Evolutionary conservation across 2,888 invertebrate species (phyloP).

Genomic region (Ectemnius continuus): DNA sequence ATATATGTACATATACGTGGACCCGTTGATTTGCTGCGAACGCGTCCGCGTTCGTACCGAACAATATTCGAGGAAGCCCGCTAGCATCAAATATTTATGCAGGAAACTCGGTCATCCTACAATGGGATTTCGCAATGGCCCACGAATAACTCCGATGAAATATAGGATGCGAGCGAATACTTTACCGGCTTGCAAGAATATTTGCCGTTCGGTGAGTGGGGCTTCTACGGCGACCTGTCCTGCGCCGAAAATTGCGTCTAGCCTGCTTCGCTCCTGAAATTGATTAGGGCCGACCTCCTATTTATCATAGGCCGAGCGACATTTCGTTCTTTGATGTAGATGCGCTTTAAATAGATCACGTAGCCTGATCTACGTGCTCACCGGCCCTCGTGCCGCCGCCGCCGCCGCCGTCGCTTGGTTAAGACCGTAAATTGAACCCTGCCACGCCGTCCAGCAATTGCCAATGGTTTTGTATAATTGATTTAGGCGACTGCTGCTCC

Average conservation of each 20-base stretch:
- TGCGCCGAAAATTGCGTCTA: not conserved
- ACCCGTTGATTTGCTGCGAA: no score
- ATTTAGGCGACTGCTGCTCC: no score
- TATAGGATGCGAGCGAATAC: conserved; percentile 27
- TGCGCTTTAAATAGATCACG: conserved; percentile 23
- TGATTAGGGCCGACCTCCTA: conserved; percentile 3
- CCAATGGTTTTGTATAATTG: no score
- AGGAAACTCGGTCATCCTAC: conserved; percentile 39
- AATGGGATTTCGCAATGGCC: conserved; percentile 46
- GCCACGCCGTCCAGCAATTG: no score
- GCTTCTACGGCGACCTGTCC: not conserved
- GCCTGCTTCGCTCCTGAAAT: conserved; percentile 13
- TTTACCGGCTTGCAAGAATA: conserved; percentile 23
- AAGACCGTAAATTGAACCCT: conserved; percentile 42
- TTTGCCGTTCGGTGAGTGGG: not conserved
- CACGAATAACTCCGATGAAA: conserved; percentile 44
- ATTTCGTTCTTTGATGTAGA: conserved; percentile 27
- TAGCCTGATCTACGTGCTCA: no score
- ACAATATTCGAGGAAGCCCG: conserved; percentile 39
- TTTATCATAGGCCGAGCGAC: conserved; percentile 32
- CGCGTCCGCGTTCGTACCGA: not conserved
- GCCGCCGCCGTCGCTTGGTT: no score
- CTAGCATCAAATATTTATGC: conserved; percentile 54
- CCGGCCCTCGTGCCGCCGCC: no score
- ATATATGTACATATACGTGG: not conserved